A percentile compares a stretch with the other conserved stretches of the same genome.
Evolutionary conservation across 2,888 invertebrate species (phyloP).

Genomic region (Pyralis farinalis): DNA sequence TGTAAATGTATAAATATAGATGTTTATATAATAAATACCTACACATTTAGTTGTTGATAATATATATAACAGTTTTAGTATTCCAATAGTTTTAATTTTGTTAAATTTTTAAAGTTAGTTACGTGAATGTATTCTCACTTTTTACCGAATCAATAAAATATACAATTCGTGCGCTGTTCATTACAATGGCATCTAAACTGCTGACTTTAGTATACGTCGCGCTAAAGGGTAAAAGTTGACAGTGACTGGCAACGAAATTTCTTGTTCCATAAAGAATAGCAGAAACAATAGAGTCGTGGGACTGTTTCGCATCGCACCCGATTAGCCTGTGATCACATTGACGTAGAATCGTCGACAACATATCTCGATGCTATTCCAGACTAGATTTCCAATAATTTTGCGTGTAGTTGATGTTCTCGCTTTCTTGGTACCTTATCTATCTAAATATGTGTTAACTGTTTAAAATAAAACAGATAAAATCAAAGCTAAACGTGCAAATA

Average conservation of each 20-base stretch:
- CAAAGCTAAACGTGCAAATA: slow-evolving; percentile 37
- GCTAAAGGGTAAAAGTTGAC: slow-evolving; percentile 67
- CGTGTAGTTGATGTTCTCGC: too few relatives aligned
- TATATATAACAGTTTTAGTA: too few relatives aligned
- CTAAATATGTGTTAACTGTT: neutral
- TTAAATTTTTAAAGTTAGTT: too few relatives aligned
- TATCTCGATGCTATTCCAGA: neutral
- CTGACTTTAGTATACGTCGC: slow-evolving; percentile 27
- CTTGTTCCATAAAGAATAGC: slow-evolving; percentile 54
- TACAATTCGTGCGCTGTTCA: slow-evolving; percentile 40
- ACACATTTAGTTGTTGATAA: too few relatives aligned
- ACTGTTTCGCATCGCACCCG: slow-evolving; percentile 51
- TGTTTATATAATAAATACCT: too few relatives aligned
- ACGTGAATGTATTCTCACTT: too few relatives aligned
- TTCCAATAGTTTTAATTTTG: too few relatives aligned
- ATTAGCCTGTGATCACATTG: slow-evolving; percentile 38
- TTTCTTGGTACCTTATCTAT: too few relatives aligned
- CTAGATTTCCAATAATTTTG: neutral
- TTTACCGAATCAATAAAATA: too few relatives aligned
- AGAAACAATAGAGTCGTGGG: slow-evolving; percentile 73
- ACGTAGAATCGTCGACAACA: slow-evolving; percentile 35
- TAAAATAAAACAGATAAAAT: slow-evolving; percentile 21
- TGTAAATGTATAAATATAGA: too few relatives aligned
- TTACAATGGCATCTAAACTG: slow-evolving; percentile 54
- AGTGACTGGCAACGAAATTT: slow-evolving; percentile 53